Evolutionary conservation across 2,113 vertebrate species (phyloP).

Genomic region (Laticauda laticaudata): DNA sequence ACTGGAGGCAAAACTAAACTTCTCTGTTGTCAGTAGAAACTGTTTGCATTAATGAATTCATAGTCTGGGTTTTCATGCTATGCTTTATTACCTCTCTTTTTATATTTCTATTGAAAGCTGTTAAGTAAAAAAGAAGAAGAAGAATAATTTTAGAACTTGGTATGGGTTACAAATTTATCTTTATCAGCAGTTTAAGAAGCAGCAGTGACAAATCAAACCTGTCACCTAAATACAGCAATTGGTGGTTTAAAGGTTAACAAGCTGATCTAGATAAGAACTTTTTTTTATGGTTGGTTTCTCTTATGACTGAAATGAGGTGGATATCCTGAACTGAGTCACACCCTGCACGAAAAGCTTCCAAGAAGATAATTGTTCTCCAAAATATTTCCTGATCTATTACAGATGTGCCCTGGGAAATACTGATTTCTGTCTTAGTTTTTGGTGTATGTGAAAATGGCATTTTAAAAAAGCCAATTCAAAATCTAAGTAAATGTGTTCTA

Average conservation of each 20-base stretch:
- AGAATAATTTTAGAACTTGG: background rate
- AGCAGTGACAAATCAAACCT: background rate
- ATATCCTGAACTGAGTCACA: slow-evolving; percentile 3
- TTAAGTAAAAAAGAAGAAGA: background rate
- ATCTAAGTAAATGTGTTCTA: slow-evolving; percentile 7
- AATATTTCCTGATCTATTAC: background rate
- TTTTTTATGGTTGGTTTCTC: background rate
- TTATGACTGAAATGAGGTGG: background rate
- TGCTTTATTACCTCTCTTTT: background rate
- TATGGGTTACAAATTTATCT: background rate
- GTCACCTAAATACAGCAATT: background rate
- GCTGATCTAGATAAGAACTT: background rate
- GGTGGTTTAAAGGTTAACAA: background rate
- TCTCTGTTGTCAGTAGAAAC: background rate
- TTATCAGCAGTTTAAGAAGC: background rate
- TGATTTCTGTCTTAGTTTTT: background rate
- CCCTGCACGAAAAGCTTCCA: background rate
- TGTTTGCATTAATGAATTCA: background rate
- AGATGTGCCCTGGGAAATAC: background rate
- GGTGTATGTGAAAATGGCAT: background rate
- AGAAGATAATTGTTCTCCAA: background rate
- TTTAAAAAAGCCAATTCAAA: background rate
- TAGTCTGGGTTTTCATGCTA: background rate
- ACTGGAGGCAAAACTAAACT: background rate
- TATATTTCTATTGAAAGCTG: background rate